phyloP scores from a whole-genome alignment of 2,113 vertebrate genomes.

The Xiphias gladius region DNA sequence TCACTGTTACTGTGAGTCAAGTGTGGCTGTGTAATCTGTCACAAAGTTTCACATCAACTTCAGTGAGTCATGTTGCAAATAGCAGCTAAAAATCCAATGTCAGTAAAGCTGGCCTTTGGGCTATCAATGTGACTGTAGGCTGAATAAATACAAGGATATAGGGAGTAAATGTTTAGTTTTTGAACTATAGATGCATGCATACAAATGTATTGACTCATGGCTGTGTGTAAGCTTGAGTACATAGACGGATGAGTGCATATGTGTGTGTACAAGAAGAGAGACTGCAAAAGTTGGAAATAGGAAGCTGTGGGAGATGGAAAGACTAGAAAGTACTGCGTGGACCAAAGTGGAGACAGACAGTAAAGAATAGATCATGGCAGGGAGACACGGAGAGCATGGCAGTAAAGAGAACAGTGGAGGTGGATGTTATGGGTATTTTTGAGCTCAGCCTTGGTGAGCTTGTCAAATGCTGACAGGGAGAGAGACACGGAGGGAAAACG shows the following conservation, averaged over 20 bases:
- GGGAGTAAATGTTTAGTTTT: slow-evolving; percentile 31
- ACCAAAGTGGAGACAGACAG: slow-evolving; percentile 62
- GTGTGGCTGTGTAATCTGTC: slow-evolving; percentile 77
- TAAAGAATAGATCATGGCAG: slow-evolving; percentile 66
- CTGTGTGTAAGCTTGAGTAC: slow-evolving; percentile 15
- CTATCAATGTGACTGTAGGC: slow-evolving; percentile 42
- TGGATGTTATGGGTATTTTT: slow-evolving; percentile 72
- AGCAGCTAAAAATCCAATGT: slow-evolving; percentile 64
- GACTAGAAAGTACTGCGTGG: slow-evolving; percentile 38
- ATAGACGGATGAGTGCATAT: slow-evolving; percentile 6
- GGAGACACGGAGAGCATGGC: slow-evolving; percentile 65
- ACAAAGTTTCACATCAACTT: slow-evolving; percentile 76
- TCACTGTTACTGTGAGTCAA: slow-evolving; percentile 74
- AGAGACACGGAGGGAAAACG: slow-evolving; percentile 65
- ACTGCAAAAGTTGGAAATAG: slow-evolving; percentile 21
- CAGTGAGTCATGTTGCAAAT: slow-evolving; percentile 76
- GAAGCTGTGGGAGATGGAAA: slow-evolving; percentile 47
- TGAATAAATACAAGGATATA: slow-evolving; percentile 31
- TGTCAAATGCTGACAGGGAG: slow-evolving; percentile 75
- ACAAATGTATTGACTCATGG: slow-evolving; percentile 14
- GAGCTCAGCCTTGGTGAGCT: slow-evolving; percentile 72
- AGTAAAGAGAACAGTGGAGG: slow-evolving; percentile 65
- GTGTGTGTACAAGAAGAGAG: slow-evolving; percentile 35
- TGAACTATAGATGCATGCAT: neutral
- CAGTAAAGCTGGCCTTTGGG: slow-evolving; percentile 55